Evolutionary conservation across 1,140 invertebrate species (phyloP).

Genomic region (Leptestheria dahalacensis): DNA sequence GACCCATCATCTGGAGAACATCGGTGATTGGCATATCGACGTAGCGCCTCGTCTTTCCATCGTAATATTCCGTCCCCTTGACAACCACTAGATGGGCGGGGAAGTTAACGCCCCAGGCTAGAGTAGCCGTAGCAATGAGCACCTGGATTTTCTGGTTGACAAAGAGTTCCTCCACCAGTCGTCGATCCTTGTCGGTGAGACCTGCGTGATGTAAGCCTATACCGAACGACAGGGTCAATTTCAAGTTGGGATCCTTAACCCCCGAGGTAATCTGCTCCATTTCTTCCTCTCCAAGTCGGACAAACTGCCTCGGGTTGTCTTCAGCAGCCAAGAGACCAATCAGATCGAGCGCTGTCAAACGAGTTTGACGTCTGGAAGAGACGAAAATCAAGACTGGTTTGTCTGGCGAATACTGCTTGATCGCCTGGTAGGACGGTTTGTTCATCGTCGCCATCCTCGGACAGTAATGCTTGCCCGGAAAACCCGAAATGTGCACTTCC

Average conservation of each 20-base stretch:
- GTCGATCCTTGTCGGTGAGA: conserved; percentile 77
- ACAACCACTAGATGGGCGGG: conserved; percentile 80
- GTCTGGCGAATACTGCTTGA: conserved; percentile 57
- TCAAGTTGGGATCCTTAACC: conserved; percentile 80
- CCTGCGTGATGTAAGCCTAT: conserved; percentile 98
- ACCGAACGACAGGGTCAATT: conserved; percentile 87
- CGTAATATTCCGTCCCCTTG: conserved; percentile 93
- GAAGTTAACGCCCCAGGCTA: conserved; percentile 98
- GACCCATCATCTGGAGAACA: conserved; percentile 97
- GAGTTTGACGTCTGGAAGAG: conserved; percentile 90
- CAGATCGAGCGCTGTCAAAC: conserved; percentile 89
- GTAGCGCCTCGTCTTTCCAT: conserved; percentile 90
- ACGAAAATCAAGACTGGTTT: conserved; percentile 92
- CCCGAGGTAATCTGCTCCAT: conserved; percentile 58
- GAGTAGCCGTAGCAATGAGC: conserved; percentile 86
- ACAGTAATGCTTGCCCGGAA: conserved; percentile 94
- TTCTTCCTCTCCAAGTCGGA: conserved; percentile 72
- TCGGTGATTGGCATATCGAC: conserved; percentile 99
- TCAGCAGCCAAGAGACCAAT: conserved; percentile 85
- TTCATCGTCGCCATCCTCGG: conserved; percentile 99
- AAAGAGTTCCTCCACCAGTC: conserved; percentile 86
- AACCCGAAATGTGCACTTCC: conserved; percentile 86
- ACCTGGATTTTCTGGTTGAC: conserved; percentile 94
- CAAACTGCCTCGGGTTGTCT: conserved; percentile 86
- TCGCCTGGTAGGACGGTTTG: conserved; percentile 83